Conservation (phyloP, 2,888 invertebrate genomes). For the Lampropteryx suffumata region DNA sequence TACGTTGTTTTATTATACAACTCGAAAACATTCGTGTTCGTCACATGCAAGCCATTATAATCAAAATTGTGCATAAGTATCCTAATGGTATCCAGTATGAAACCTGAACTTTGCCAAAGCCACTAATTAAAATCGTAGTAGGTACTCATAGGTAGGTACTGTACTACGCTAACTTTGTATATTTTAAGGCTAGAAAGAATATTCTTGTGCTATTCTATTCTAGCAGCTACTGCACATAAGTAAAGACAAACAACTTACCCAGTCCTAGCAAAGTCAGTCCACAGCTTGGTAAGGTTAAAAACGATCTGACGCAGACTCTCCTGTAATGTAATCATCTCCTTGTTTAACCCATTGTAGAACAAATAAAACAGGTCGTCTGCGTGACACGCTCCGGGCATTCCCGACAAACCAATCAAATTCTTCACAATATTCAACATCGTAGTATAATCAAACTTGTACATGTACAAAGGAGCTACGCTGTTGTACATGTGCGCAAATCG, state of each 20-base stretch:
- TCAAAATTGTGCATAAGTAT: too few species aligned
- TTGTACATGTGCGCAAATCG: constrained; percentile 52
- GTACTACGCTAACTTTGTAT: too few species aligned
- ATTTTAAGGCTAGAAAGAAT: too few species aligned
- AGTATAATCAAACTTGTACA: constrained; percentile 57
- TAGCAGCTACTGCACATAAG: too few species aligned
- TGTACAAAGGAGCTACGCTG: constrained; percentile 41
- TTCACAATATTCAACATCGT: constrained; percentile 62
- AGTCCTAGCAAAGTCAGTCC: constrained; percentile 70
- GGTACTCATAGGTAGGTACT: too few species aligned
- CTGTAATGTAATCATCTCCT: constrained; percentile 43
- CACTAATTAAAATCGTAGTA: too few species aligned
- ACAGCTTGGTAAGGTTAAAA: constrained; percentile 62
- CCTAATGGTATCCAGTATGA: too few species aligned
- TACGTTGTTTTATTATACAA: too few species aligned
- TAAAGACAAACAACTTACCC: constrained; percentile 41
- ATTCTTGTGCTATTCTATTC: too few species aligned
- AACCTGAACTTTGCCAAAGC: too few species aligned
- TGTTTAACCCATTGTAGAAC: constrained; percentile 60
- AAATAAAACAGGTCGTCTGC: constrained; percentile 75
- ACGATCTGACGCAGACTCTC: constrained; percentile 53
- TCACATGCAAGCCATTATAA: too few species aligned
- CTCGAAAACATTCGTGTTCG: too few species aligned
- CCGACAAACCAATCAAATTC: constrained; percentile 32
- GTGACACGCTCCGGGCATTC: constrained; percentile 65